Conservation (phyloP, 2,113 vertebrate species). For the Mobula birostris region DNA sequence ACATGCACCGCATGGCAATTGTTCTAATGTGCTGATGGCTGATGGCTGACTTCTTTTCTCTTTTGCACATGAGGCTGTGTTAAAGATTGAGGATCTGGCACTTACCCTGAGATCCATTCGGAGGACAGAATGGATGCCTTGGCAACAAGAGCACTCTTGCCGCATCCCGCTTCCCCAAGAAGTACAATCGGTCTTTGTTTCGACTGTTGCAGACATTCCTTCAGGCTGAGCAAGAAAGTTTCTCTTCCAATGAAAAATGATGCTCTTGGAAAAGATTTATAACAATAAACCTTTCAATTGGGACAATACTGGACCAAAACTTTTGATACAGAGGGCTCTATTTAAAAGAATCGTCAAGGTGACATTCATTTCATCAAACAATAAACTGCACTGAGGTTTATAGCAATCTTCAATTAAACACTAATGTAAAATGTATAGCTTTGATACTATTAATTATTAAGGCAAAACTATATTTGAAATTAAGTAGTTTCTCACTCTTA, state of each 20-base stretch:
- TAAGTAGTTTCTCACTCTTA: neutral
- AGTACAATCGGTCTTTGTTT: conserved; percentile 45
- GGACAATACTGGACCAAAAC: neutral
- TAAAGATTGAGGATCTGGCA: neutral
- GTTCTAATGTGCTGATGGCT: neutral
- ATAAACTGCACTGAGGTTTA: neutral
- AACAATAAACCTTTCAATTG: neutral
- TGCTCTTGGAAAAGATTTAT: conserved; percentile 42
- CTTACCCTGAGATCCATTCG: conserved; percentile 53
- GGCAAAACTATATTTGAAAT: neutral
- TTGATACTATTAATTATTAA: neutral
- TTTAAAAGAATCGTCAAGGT: too few relatives aligned
- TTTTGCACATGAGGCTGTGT: too few relatives aligned
- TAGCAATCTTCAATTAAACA: neutral
- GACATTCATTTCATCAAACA: neutral
- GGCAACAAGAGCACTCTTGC: conserved; percentile 55
- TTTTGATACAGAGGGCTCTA: neutral
- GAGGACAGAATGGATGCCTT: conserved; percentile 48
- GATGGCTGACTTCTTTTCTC: neutral
- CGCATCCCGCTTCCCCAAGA: conserved; percentile 51
- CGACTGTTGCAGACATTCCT: conserved; percentile 42
- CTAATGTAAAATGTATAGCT: neutral
- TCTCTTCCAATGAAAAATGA: conserved; percentile 47
- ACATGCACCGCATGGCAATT: neutral
- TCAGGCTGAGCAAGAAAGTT: conserved; percentile 47